phyloP scores from a whole-genome alignment of 2,888 invertebrate species.

The Barypeithes pellucidus region DNA sequence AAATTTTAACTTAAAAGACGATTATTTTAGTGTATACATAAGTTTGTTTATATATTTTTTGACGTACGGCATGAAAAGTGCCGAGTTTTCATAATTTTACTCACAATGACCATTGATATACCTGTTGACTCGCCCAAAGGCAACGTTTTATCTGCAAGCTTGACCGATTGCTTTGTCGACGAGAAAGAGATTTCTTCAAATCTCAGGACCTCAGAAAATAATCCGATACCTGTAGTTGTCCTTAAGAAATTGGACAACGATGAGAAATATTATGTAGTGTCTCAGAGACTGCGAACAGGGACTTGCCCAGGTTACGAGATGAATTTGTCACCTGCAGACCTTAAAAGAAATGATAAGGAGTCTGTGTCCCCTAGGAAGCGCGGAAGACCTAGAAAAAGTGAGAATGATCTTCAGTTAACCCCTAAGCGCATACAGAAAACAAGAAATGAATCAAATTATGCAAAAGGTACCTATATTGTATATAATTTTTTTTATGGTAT shows the following conservation, averaged over 20 bases:
- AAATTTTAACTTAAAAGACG: conserved; percentile 3
- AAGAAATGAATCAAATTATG: background rate
- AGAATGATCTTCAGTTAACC: conserved; percentile 18
- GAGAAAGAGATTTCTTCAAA: conserved; percentile 42
- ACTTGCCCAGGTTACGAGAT: conserved; percentile 21
- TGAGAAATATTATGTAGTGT: conserved; percentile 14
- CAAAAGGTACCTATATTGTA: too few species aligned
- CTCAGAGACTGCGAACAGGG: conserved; percentile 32
- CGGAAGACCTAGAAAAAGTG: conserved; percentile 7
- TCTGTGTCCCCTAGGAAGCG: conserved; percentile 30
- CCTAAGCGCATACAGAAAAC: conserved; percentile 14
- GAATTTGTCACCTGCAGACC: conserved; percentile 11
- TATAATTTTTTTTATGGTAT: too few species aligned
- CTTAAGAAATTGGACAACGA: conserved; percentile 32
- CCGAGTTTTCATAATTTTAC: background rate
- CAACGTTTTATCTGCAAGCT: background rate
- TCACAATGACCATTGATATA: conserved; percentile 36
- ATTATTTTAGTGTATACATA: background rate
- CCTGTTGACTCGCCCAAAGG: conserved; percentile 38
- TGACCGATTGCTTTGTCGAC: conserved; percentile 48
- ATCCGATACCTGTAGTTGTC: conserved; percentile 32
- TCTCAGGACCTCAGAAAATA: conserved; percentile 38
- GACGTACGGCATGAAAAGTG: conserved; percentile 1
- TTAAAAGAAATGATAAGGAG: background rate
- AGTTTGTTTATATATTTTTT: conserved; percentile 9